A percentile compares a stretch with the other conserved stretches of the same genome.
phyloP scores from a whole-genome alignment of 1,140 invertebrate species.

The Cyclargus thomasi region DNA sequence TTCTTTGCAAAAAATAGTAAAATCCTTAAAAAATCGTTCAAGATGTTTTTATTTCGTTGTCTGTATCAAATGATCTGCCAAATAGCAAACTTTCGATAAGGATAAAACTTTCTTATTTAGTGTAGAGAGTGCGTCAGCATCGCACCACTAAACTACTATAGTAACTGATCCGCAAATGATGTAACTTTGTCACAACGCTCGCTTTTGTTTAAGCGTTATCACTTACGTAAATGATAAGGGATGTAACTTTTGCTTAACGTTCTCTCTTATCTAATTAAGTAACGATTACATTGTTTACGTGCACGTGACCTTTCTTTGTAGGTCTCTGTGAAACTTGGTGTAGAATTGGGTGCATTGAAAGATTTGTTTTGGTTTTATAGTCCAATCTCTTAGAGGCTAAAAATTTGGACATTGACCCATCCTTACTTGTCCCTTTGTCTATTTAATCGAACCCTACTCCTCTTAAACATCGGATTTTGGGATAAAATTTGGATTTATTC shows the following conservation, averaged over 20 bases:
- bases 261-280: neutral
- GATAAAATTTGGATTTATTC: too few species aligned
- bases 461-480: too few species aligned
- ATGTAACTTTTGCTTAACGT: slow-evolving; percentile 6
- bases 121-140: neutral
- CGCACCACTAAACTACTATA: neutral
- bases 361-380: too few species aligned
- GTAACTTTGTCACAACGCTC: neutral
- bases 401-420: too few species aligned
- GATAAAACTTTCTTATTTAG: neutral
- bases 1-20: too few species aligned
- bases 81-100: neutral
- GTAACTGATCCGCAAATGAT: neutral
- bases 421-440: too few species aligned
- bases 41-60: neutral
- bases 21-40: too few species aligned
- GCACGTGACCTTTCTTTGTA: neutral
- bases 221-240: neutral
- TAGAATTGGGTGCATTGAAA: too few species aligned
- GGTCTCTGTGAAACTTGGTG: neutral
- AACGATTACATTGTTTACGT: neutral
- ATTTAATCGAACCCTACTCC: too few species aligned
- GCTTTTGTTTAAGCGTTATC: neutral
- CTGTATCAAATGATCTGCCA: neutral
- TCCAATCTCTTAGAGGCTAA: neutral